phyloP scores from a whole-genome alignment of 2,888 invertebrate species.

The Emmelina monodactyla region DNA sequence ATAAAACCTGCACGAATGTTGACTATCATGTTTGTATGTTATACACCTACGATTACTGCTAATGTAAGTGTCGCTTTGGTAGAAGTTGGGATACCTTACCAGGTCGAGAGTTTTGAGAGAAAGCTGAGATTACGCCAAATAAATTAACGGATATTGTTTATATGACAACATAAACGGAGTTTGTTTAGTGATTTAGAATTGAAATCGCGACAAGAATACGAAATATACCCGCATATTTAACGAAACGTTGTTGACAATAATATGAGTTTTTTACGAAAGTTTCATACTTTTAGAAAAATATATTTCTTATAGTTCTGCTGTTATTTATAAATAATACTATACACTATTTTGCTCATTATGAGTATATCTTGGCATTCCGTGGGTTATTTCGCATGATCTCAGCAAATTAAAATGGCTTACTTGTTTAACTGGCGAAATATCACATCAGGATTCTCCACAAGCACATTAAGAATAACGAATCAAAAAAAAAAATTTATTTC shows the following conservation, averaged over 20 bases:
- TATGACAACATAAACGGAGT: not conserved
- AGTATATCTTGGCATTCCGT: not conserved
- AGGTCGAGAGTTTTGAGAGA: slow-evolving; percentile 4
- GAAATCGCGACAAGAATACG: too few species aligned
- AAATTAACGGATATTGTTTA: slow-evolving; percentile 16
- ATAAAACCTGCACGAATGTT: slow-evolving; percentile 29
- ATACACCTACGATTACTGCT: slow-evolving; percentile 17
- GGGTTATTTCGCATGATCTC: slow-evolving; percentile 18
- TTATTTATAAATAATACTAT: not conserved
- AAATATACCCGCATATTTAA: too few species aligned
- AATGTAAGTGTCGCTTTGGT: slow-evolving; percentile 37
- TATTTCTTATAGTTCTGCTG: too few species aligned
- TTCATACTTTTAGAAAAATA: not conserved
- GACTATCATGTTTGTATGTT: too few species aligned
- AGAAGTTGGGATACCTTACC: slow-evolving; percentile 22
- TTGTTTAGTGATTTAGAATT: not conserved
- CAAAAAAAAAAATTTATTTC: too few species aligned
- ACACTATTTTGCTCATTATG: not conserved
- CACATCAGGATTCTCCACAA: not conserved
- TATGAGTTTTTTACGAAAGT: too few species aligned
- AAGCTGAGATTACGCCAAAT: slow-evolving; percentile 32
- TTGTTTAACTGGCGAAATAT: not conserved
- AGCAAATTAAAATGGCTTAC: slow-evolving; percentile 14
- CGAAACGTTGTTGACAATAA: too few species aligned
- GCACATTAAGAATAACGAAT: not conserved